Evolutionary conservation across 2,797 vertebrate species (phyloP).

Genomic region (Chiloscyllium punctatum): DNA sequence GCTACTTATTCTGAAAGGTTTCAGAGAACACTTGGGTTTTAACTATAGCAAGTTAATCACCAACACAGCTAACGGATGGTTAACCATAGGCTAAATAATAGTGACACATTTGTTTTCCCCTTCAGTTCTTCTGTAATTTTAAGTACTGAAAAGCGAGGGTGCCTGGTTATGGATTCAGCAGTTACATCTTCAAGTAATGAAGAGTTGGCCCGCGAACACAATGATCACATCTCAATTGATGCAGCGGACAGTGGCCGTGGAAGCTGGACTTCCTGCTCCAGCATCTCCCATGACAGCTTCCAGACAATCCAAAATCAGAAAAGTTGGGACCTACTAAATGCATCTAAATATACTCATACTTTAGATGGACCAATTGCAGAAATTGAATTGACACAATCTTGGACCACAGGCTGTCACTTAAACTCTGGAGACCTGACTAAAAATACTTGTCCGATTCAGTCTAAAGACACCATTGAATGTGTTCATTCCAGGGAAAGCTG

Average conservation of each 20-base stretch:
- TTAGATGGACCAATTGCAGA: conserved; percentile 70
- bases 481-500: conserved; percentile 74
- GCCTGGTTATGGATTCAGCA: conserved; percentile 31
- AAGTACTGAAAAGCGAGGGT: conserved; percentile 35
- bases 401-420: conserved; percentile 52
- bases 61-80: conserved; percentile 15
- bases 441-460: conserved; percentile 52
- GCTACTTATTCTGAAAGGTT: not conserved
- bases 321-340: conserved; percentile 67
- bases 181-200: conserved; percentile 59
- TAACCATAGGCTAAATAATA: conserved; percentile 2
- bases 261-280: conserved; percentile 96
- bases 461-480: conserved; percentile 60
- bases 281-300: conserved; percentile 90
- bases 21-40: not conserved
- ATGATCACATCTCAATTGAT: conserved; percentile 69
- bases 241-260: conserved; percentile 84
- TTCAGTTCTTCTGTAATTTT: conserved; percentile 36
- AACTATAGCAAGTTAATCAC: not conserved
- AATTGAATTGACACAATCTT: conserved; percentile 59
- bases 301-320: conserved; percentile 77
- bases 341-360: conserved; percentile 47
- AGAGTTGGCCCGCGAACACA: conserved; percentile 77
- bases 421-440: conserved; percentile 53
- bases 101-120: conserved; percentile 36